Percentiles rank a stretch among this genome's conserved stretches.
Conservation (phyloP, 2,113 vertebrate genomes). For the Salvelinus sp. region DNA sequence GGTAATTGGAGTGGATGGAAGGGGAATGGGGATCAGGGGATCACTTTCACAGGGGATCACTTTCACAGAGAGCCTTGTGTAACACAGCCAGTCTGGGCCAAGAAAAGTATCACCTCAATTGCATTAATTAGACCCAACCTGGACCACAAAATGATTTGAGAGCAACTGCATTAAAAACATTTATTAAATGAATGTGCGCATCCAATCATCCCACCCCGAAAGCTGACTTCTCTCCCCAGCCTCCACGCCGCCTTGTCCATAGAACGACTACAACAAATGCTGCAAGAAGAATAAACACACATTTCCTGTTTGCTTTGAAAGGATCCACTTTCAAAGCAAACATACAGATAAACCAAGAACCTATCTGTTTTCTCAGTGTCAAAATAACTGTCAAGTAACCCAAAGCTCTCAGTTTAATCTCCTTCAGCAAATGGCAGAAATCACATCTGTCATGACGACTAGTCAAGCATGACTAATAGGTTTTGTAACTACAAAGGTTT, state of each 20-base stretch:
- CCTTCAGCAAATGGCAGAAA: conserved; percentile 32
- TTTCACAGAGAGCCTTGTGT: conserved; percentile 84
- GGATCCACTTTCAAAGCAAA: conserved; percentile 46
- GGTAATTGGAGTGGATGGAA: conserved; percentile 27
- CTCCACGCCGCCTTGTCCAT: conserved; percentile 12
- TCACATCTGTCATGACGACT: conserved; percentile 30
- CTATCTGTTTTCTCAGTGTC: conserved; percentile 22
- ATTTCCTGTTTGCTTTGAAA: conserved; percentile 30
- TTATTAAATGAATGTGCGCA: conserved; percentile 29
- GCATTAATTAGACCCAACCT: conserved; percentile 77
- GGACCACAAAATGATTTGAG: conserved; percentile 53
- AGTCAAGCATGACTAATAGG: conserved; percentile 9
- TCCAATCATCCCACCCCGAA: conserved; percentile 47
- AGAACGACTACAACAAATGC: conserved; percentile 38
- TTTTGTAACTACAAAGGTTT: conserved; percentile 36
- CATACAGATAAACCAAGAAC: conserved; percentile 8
- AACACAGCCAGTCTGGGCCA: conserved; percentile 75
- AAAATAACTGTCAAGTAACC: conserved; percentile 30
- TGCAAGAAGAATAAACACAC: conserved; percentile 48
- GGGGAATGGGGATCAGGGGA: conserved; percentile 61
- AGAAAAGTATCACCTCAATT: conserved; percentile 84
- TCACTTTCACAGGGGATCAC: conserved; percentile 83
- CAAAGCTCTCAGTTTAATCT: conserved; percentile 38
- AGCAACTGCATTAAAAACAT: conserved; percentile 41
- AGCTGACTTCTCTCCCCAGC: background rate